Percentiles rank a stretch among this genome's conserved stretches.
phyloP scores from a whole-genome alignment of 2,797 vertebrate genomes.

The Anguilla pacifica region DNA sequence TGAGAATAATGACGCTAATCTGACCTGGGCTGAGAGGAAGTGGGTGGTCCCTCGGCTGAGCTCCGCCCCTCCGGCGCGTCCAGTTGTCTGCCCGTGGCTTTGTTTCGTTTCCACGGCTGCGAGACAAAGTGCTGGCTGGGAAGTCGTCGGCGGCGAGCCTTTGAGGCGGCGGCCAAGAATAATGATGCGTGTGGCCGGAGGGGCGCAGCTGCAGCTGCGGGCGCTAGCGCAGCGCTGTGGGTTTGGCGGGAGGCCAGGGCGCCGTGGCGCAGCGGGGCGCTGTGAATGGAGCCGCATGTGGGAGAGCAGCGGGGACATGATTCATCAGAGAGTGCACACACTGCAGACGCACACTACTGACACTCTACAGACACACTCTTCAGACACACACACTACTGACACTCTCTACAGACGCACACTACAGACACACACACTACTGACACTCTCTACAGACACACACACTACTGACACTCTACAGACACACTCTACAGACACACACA shows the following conservation, averaged over 20 bases:
- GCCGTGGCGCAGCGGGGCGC: conserved; percentile 82
- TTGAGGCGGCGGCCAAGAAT: conserved; percentile 81
- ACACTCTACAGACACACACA: background rate
- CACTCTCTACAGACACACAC: background rate
- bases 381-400: background rate
- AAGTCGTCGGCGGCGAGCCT: conserved; percentile 16
- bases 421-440: background rate
- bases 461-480: too few species aligned
- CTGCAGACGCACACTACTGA: background rate
- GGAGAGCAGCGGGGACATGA: conserved; percentile 85
- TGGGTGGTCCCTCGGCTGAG: conserved; percentile 13
- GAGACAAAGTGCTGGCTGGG: conserved; percentile 25
- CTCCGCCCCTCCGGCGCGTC: background rate
- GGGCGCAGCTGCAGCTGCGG: conserved; percentile 96
- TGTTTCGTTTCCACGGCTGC: conserved; percentile 32
- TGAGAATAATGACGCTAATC: background rate
- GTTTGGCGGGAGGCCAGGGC: conserved; percentile 91
- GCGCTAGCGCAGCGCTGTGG: conserved; percentile 94
- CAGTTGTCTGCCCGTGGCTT: background rate
- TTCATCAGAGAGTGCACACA: conserved; percentile 67
- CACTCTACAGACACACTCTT: background rate
- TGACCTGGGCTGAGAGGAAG: background rate
- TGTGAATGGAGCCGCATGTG: conserved; percentile 90
- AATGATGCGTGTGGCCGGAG: conserved; percentile 83
- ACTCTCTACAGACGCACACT: too few species aligned